These are phyloP conservation scores for Mormyrus lacerda DNA, from an alignment of 2,113 vertebrate genomes.

Conservation along the genomic window DNA sequence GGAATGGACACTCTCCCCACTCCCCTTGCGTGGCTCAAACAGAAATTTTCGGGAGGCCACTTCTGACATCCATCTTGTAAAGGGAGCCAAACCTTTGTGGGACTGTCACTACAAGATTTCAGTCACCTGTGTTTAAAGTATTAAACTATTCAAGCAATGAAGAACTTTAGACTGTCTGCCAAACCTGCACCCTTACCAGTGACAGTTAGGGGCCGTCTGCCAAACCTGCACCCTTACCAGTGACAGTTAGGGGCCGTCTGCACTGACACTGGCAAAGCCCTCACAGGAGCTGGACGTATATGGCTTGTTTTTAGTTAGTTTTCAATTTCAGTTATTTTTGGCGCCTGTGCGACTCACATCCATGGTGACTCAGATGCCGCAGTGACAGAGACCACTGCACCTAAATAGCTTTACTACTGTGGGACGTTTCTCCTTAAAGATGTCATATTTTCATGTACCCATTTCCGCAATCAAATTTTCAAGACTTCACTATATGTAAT, in stretches of 20 bases:
- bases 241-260: neutral
- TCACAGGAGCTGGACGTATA: neutral
- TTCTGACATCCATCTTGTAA: neutral
- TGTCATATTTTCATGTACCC: slow-evolving; percentile 26
- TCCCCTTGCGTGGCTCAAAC: neutral
- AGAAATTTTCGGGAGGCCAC: slow-evolving; percentile 7
- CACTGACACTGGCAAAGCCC: neutral
- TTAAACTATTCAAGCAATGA: neutral
- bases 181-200: neutral
- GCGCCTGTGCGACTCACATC: neutral
- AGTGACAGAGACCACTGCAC: neutral
- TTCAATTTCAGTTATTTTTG: neutral
- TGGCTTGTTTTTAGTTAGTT: neutral
- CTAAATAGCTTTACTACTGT: neutral
- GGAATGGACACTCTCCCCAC: slow-evolving; percentile 14
- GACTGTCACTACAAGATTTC: neutral
- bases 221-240: neutral
- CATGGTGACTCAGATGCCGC: neutral
- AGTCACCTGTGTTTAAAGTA: neutral
- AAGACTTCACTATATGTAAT: slow-evolving; percentile 41
- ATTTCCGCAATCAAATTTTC: slow-evolving; percentile 32
- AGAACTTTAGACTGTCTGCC: neutral
- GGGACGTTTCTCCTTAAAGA: neutral
- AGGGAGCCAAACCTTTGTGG: slow-evolving; percentile 3
- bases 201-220: neutral